Percentiles rank a stretch among this genome's conserved stretches.
phyloP scores from a whole-genome alignment of 2,888 invertebrate genomes.

The Syrphus vitripennis region DNA sequence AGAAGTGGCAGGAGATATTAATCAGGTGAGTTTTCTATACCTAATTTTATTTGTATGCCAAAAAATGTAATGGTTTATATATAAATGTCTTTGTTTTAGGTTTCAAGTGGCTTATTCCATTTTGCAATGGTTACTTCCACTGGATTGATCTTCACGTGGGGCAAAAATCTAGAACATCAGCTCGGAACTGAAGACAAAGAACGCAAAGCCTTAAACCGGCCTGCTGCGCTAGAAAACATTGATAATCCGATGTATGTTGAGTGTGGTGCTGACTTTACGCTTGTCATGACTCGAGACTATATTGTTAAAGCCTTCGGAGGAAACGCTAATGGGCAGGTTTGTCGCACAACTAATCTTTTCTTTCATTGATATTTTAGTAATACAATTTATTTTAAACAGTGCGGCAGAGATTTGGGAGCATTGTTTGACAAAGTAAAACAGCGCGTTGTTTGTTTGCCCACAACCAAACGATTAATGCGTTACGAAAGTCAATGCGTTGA shows the following conservation, averaged over 20 bases:
- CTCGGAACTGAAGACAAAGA: constrained; percentile 84
- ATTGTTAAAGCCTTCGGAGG: constrained; percentile 81
- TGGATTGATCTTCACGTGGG: constrained; percentile 91
- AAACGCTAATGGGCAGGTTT: constrained; percentile 80
- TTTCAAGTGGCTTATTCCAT: constrained; percentile 92
- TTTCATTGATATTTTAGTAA: neutral
- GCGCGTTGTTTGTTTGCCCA: constrained; percentile 79
- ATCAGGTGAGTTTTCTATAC: constrained; percentile 82
- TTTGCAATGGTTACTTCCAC: constrained; percentile 87
- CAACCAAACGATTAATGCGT: constrained; percentile 80
- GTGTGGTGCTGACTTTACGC: constrained; percentile 81
- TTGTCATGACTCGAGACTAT: constrained; percentile 80
- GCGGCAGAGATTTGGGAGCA: constrained; percentile 79
- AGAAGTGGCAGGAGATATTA: constrained; percentile 84
- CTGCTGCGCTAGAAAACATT: constrained; percentile 78
- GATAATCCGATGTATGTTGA: constrained; percentile 80
- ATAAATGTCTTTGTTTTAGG: constrained; percentile 74
- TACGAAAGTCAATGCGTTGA: constrained; percentile 81
- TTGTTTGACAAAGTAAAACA: constrained; percentile 78
- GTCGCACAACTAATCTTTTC: neutral
- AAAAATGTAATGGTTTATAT: neutral
- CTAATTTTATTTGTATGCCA: neutral
- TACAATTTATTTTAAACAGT: constrained; percentile 71
- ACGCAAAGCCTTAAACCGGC: constrained; percentile 77
- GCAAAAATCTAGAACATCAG: constrained; percentile 94